Conservation (phyloP, 30 jellyfish, hydroid and myxozoan species). For the Hydractinia echinata region DNA sequence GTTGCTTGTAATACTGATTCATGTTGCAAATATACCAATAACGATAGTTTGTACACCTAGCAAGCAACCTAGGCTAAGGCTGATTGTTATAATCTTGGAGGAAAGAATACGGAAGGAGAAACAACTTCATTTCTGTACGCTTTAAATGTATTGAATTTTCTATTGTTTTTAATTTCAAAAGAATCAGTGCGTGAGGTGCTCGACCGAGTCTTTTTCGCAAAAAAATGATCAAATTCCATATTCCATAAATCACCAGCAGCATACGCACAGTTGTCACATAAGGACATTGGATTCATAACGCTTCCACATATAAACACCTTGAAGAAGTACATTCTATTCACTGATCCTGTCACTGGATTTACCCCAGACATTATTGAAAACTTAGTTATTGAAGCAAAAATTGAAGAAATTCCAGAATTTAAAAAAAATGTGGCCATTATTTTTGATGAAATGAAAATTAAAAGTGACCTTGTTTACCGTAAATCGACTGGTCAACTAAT, state of each 20-base stretch:
- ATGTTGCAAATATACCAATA: too few species aligned
- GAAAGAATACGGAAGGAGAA: too few species aligned
- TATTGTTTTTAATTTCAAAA: too few species aligned
- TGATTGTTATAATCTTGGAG: too few species aligned
- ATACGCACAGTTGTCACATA: neutral
- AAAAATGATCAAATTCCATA: too few species aligned
- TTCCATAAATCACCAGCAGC: slow-evolving; percentile 15
- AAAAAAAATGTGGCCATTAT: slow-evolving; percentile 15
- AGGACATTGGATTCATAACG: neutral
- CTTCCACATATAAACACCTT: neutral
- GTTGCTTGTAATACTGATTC: too few species aligned
- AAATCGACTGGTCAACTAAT: slow-evolving; percentile 25
- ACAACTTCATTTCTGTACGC: too few species aligned
- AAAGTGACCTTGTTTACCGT: slow-evolving; percentile 25
- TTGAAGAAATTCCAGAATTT: slow-evolving; percentile 7
- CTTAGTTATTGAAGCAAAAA: neutral
- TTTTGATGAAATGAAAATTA: slow-evolving; percentile 34
- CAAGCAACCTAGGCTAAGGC: too few species aligned
- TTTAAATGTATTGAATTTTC: too few species aligned
- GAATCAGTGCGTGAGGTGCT: too few species aligned
- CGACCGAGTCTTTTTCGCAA: too few species aligned
- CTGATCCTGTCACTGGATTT: neutral
- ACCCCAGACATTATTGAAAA: neutral
- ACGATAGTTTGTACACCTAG: too few species aligned
- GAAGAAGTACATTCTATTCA: neutral